Conservation (phyloP, 2,113 vertebrate species). For the cat (Felis catus) region F.catus_Fca126_mat1.0 CM031419.1:76046001-76046500, state of each 20-base stretch:
- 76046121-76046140: neutral
- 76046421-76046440: neutral
- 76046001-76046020: neutral
- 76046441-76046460: neutral
- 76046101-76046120: neutral
- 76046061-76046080: neutral
- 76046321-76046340: neutral
- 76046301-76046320: neutral
- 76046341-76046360: neutral
- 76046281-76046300: neutral
- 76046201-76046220: neutral
- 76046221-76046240: neutral
- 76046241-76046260: neutral
- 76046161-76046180: neutral
- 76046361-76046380: neutral
- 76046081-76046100: neutral
- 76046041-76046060: neutral
- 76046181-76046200: neutral
- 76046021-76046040: neutral
- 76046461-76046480: neutral
- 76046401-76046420: neutral
- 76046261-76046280: neutral
- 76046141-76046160: neutral
- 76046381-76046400: neutral
- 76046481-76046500: neutral